Conservation (phyloP, 2,113 vertebrate species). For the Pelobates fuscus region DNA sequence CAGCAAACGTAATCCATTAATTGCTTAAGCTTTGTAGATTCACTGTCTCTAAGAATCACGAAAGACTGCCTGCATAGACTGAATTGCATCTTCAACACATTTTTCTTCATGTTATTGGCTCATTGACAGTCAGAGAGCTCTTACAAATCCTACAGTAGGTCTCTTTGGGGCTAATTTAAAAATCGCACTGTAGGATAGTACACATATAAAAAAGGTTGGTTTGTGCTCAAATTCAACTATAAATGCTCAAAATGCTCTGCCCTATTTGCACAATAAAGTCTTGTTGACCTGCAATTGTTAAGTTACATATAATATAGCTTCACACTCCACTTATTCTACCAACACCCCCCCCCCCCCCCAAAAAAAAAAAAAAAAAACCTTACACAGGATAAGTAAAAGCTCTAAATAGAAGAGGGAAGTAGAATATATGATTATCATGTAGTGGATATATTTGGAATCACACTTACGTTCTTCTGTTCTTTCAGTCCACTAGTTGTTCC, state of each 20-base stretch:
- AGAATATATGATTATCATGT: slow-evolving; percentile 21
- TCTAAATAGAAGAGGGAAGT: slow-evolving; percentile 9
- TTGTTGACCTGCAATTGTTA: slow-evolving; percentile 4
- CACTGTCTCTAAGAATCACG: background rate
- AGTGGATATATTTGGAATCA: slow-evolving; percentile 40
- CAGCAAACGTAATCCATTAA: slow-evolving; percentile 23
- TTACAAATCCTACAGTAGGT: slow-evolving; percentile 42
- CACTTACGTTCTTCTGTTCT: slow-evolving; percentile 9
- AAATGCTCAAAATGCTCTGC: slow-evolving; percentile 21
- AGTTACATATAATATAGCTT: slow-evolving; percentile 12
- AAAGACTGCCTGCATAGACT: slow-evolving; percentile 9
- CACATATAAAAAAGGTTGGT: slow-evolving; percentile 23
- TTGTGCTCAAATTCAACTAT: background rate
- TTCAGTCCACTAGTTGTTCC: slow-evolving; percentile 15
- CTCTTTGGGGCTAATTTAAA: slow-evolving; percentile 49
- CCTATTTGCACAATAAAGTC: slow-evolving; percentile 15
- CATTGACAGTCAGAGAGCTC: slow-evolving; percentile 43
- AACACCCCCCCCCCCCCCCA: background rate
- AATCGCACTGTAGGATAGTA: slow-evolving; percentile 25
- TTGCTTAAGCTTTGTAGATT: slow-evolving; percentile 1
- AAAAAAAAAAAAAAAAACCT: no score
- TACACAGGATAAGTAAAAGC: slow-evolving; percentile 17
- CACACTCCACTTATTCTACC: slow-evolving; percentile 10
- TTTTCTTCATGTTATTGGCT: slow-evolving; percentile 33
- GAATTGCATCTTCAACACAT: slow-evolving; percentile 16